phyloP scores from a whole-genome alignment of 2,113 vertebrate species.

The Muscicapa adusta region DNA sequence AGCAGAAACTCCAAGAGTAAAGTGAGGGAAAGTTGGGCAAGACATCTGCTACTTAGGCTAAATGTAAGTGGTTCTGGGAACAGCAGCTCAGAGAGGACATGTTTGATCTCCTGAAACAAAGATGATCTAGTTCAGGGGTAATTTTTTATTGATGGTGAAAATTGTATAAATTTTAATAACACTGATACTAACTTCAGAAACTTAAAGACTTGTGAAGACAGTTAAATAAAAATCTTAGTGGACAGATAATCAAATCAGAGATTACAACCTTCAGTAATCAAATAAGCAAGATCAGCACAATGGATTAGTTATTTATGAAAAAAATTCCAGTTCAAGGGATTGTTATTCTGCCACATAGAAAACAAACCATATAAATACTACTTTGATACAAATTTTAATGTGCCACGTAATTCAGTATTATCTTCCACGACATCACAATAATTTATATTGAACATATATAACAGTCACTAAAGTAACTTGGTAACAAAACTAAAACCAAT shows the following conservation, averaged over 20 bases:
- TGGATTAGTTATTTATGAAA: neutral
- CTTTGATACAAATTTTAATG: slow-evolving; percentile 15
- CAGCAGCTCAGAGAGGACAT: neutral
- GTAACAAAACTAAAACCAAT: neutral
- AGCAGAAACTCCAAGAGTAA: neutral
- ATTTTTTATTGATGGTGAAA: neutral
- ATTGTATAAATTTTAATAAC: neutral
- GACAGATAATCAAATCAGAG: neutral
- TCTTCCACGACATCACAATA: neutral
- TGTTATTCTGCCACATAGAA: neutral
- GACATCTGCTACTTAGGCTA: neutral
- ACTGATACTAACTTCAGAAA: neutral
- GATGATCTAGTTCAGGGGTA: neutral
- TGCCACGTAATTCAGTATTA: neutral
- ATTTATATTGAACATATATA: neutral
- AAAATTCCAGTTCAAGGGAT: neutral
- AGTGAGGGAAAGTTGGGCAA: neutral
- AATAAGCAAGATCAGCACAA: neutral
- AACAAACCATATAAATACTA: neutral
- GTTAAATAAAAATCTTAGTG: neutral
- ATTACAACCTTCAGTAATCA: neutral
- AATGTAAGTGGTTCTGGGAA: neutral
- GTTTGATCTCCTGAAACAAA: neutral
- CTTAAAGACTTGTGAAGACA: neutral
- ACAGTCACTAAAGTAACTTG: neutral